Base-by-base conservation (phyloP, 2,888 invertebrate species). In the Lasioglossum zephyrum region DNA sequence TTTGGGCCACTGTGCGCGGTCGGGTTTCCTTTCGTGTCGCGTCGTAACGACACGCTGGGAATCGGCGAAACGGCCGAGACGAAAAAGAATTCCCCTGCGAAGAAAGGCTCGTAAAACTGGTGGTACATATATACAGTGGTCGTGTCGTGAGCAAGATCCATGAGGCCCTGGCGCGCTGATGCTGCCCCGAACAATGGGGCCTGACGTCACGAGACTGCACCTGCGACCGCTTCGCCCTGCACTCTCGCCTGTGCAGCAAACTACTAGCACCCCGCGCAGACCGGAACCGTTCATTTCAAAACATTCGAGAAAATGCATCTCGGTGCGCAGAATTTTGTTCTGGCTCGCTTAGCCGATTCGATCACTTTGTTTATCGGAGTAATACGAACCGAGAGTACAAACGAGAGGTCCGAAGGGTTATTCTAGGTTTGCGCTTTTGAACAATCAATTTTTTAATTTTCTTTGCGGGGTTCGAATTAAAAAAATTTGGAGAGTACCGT, bases 41-140 rank as follows among this genome's bases (percentile, higher is more conserved):
- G 53, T 26, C 53, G 73, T 80, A 57, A 57, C 75, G 70, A 75
- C 80, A 57, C 69, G 16, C n/a, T 11, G 69, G 44, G 41, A 69
- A 73, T 53, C 11, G 63, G 41, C 76, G 73, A 77, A 77, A 77
- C 70, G 60, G 47, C 44, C 70, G 22, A 36, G 60, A 69, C 73
- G 81, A 86, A 85, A 84, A 84, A 83, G 80, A 87, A 86, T 79
- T 75, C 53, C 53, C 69, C 70, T 70, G 73, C 77, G 86, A 88
- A 91, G 89, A 92, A 90, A 91, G 89, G 90, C 89, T 92, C 92
- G 89, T 91, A 90, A 92, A 92, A 90, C 81, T 77, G 79, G 81
- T 69, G 81, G 82, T 76, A 41, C 13, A 66, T 39, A 41, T 13
- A 66, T 39, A 41, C 26, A 79, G 82, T 87, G 85, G 87, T 87